A percentile compares a stretch with the other conserved stretches of the same genome.
These are phyloP conservation scores for Podarcis lilfordi DNA, from an alignment of 2,797 vertebrate genomes.

Conservation along the genomic window DNA sequence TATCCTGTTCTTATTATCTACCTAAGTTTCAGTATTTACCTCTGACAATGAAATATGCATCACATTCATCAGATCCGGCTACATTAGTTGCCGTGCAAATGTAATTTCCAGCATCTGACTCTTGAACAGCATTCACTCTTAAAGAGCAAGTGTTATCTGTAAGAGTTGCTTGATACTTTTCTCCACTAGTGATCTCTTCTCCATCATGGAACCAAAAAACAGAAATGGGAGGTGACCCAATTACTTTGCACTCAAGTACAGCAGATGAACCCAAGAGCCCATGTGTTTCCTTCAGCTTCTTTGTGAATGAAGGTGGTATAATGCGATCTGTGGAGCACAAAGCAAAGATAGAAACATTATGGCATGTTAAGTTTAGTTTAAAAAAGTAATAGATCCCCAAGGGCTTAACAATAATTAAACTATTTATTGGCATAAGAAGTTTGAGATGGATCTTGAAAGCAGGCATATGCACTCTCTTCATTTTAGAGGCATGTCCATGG, in stretches of 20 bases:
- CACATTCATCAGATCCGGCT: conserved; percentile 92
- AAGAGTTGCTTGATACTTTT: conserved; percentile 87
- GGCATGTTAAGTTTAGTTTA: neutral
- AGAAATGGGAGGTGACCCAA: conserved; percentile 94
- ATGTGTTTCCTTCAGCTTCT: conserved; percentile 89
- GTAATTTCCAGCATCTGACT: conserved; percentile 89
- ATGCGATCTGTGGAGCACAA: conserved; percentile 87
- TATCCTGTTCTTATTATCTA: neutral
- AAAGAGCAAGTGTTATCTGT: conserved; percentile 88
- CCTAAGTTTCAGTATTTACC: conserved; percentile 81
- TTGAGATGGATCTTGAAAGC: neutral
- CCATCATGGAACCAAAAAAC: conserved; percentile 95
- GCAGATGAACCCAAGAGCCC: conserved; percentile 83
- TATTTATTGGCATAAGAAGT: neutral
- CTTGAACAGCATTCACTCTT: conserved; percentile 82
- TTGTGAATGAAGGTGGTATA: conserved; percentile 94
- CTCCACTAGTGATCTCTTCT: conserved; percentile 84
- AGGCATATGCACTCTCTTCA: neutral
- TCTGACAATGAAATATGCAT: conserved; percentile 92
- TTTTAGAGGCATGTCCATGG: neutral
- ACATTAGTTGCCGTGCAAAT: conserved; percentile 91
- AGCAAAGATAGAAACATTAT: conserved; percentile 43
- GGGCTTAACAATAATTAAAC: neutral
- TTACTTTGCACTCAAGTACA: conserved; percentile 92
- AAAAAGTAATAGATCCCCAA: neutral